Percentiles rank a stretch among this genome's conserved stretches.
Conservation (phyloP, 92 coral and sea anemone species). For the Siderastrea siderea region DNA sequence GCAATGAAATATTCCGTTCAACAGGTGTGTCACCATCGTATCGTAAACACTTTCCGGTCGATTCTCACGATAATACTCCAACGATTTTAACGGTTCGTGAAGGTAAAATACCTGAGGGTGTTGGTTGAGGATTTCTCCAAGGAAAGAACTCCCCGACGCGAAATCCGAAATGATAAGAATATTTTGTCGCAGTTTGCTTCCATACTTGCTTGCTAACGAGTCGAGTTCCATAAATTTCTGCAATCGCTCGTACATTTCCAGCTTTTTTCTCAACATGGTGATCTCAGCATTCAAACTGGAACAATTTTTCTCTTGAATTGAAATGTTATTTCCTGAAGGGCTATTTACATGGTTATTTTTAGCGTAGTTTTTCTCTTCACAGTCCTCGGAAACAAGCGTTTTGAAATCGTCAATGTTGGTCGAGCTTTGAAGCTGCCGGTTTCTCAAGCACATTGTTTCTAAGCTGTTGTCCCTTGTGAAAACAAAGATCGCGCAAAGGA, state of each 20-base stretch:
- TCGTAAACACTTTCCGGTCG: conserved; percentile 92
- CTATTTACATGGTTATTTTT: background rate
- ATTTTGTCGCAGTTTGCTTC: conserved; percentile 90
- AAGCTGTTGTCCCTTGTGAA: conserved; percentile 35
- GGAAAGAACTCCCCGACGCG: conserved; percentile 87
- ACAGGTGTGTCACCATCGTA: conserved; percentile 85
- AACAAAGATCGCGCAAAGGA: conserved; percentile 55
- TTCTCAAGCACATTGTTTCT: conserved; percentile 15
- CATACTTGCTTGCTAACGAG: conserved; percentile 84
- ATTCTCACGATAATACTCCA: conserved; percentile 86
- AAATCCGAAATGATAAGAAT: conserved; percentile 79
- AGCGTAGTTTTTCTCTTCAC: background rate
- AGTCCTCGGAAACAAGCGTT: background rate
- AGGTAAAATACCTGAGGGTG: conserved; percentile 87
- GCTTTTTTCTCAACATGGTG: conserved; percentile 50
- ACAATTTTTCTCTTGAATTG: conserved; percentile 37
- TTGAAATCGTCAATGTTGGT: conserved; percentile 27
- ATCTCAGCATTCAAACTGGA: conserved; percentile 50
- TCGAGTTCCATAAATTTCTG: conserved; percentile 85
- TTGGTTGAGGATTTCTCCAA: conserved; percentile 94
- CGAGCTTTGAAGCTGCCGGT: conserved; percentile 48
- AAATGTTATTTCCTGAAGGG: background rate
- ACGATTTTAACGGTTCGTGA: conserved; percentile 84
- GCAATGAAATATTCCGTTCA: conserved; percentile 88
- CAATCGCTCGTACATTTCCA: conserved; percentile 76